Evolutionary conservation across 2,113 vertebrate species (phyloP).

Genomic region (Tupaia chinensis): DNA sequence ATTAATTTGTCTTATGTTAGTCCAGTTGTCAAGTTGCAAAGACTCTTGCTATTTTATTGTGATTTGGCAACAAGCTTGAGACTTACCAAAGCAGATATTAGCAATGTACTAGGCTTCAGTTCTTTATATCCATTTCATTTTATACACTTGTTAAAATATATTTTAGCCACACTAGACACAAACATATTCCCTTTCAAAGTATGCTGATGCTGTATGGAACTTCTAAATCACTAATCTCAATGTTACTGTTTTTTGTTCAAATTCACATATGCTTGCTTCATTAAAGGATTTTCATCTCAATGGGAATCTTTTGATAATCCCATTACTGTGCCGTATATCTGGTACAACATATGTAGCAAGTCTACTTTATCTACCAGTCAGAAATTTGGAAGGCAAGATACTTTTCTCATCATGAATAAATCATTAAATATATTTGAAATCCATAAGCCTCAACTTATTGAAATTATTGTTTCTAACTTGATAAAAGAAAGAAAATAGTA

Average conservation of each 20-base stretch:
- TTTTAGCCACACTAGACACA: not conserved
- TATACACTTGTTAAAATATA: slow-evolving; percentile 56
- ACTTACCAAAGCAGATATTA: slow-evolving; percentile 78
- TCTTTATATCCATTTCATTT: slow-evolving; percentile 35
- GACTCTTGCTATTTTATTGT: slow-evolving; percentile 78
- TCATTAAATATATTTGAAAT: not conserved
- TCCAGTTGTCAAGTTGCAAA: slow-evolving; percentile 55
- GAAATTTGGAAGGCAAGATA: not conserved
- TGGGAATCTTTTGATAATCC: not conserved
- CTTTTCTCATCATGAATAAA: not conserved
- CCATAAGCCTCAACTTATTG: not conserved
- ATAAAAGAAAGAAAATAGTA: not conserved
- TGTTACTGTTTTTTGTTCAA: not conserved
- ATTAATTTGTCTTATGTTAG: slow-evolving; percentile 84
- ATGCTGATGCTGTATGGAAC: not conserved
- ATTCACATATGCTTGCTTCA: accelerated
- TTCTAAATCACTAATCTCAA: not conserved
- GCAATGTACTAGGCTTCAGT: not conserved
- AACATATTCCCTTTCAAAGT: not conserved
- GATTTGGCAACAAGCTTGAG: slow-evolving; percentile 68
- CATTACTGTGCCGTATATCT: not conserved
- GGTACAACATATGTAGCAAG: not conserved
- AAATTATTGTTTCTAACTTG: not conserved
- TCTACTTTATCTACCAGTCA: not conserved
- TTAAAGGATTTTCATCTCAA: not conserved